Base-by-base conservation (phyloP, 23 tunicate species). In the Diplosoma virens region DNA sequence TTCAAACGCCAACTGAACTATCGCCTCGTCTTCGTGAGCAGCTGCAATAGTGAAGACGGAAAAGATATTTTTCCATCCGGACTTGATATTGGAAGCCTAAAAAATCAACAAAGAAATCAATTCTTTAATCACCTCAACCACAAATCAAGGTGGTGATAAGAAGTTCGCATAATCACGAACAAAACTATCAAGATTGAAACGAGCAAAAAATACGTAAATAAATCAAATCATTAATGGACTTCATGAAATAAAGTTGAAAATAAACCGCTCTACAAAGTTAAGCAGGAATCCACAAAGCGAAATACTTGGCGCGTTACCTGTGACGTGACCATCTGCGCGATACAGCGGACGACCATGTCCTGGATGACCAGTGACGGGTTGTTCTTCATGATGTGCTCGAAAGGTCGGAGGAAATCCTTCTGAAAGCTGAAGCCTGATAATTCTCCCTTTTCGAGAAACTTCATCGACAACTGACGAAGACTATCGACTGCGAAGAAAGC, bases 1-100 rank as follows among this genome's bases (percentile, higher is more conserved):
- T 77, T 79, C 74, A 60, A 93, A 93, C 24, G 93, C 93, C 25
- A 86, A 81, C 77, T 94, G 95, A 33, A 94, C 98, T 47, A 94
- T 82, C 28, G 74, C 78, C 81, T 94, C 98, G 37, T 87, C 86
- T 4, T 45, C 60, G 36, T 79, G 85, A 26, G 94, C 66, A 1
- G 98, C 98, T 0, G 94, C 95, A 16, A 87, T 84, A 0, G 94
- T 82, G 74, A 94, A 86, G 0, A 94, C 98, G 1, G 88, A 63
- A 80, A 94, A 94, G 47, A 94, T 87, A 71, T 94, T 94, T 63
- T 94, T 94, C 98, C 98, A 94, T 0, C 98, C 98, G 1, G 98
- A 94, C 69, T 87, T 87, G 71, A 94, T 94, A 30, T 94, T 94
- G 25, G 74, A 73, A 18, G 90, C 90, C 97, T 90, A 82, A 21